Conservation (phyloP, 2,113 vertebrate genomes). For the Sterrhoptilus dennistouni region DNA sequence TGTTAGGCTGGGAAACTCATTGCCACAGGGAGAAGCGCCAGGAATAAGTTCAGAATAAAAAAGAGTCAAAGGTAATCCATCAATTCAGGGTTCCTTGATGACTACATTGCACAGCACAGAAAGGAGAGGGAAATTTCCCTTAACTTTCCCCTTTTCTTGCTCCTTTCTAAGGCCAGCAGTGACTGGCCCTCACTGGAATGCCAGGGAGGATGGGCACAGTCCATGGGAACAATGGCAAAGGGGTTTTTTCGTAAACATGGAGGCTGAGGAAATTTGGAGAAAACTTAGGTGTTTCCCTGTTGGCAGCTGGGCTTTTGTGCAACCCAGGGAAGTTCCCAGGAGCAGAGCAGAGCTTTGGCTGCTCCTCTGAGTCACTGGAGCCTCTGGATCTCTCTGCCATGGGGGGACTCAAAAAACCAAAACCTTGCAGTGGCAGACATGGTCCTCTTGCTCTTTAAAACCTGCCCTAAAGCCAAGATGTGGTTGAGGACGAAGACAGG, state of each 20-base stretch:
- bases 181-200: background rate
- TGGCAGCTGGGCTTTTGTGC: background rate
- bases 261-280: background rate
- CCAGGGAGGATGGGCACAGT: background rate
- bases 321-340: background rate
- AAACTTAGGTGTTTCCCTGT: background rate
- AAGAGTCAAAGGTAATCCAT: background rate
- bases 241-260: background rate
- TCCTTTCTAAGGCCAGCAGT: background rate
- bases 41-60: background rate
- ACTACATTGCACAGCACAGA: background rate
- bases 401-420: background rate
- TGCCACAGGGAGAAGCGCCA: background rate
- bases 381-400: background rate
- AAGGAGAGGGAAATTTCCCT: background rate
- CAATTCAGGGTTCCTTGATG: background rate
- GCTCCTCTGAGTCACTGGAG: background rate
- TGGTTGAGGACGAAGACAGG: background rate
- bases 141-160: background rate
- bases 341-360: background rate
- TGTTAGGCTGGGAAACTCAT: background rate
- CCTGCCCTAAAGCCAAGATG: background rate
- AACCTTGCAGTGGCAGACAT: fast-evolving
- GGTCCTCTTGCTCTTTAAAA: background rate
- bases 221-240: background rate